A percentile compares a stretch with the other conserved stretches of the same genome.
Evolutionary conservation across 2,797 vertebrate species (phyloP).

Genomic region (Cyprinodon diabolis): DNA sequence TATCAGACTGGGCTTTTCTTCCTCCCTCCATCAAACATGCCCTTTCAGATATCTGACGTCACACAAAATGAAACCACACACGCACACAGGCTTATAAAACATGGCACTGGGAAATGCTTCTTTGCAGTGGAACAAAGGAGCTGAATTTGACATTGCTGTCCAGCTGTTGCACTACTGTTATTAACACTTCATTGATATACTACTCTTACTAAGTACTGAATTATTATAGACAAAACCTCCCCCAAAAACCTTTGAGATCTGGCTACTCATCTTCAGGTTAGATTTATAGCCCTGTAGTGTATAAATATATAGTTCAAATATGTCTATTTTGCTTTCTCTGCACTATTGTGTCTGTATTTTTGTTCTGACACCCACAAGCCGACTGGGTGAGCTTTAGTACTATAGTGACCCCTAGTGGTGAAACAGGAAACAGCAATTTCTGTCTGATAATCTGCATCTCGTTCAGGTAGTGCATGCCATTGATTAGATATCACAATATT

Average conservation of each 20-base stretch:
- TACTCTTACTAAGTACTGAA: neutral
- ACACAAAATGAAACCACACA: conserved; percentile 15
- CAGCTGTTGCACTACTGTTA: conserved; percentile 5
- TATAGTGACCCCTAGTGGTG: conserved; percentile 75
- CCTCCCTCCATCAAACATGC: conserved; percentile 41
- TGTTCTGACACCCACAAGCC: neutral
- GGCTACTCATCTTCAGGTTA: neutral
- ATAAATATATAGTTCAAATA: neutral
- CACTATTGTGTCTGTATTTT: conserved; percentile 4
- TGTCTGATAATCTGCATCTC: neutral
- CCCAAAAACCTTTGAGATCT: neutral
- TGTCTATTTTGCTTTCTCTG: neutral
- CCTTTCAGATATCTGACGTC: conserved; percentile 36
- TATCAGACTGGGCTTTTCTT: conserved; percentile 39
- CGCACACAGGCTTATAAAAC: neutral
- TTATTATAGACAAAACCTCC: conserved; percentile 3
- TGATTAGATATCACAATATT: conserved; percentile 16
- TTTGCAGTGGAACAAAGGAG: conserved; percentile 5
- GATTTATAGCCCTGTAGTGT: neutral
- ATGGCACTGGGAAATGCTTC: conserved; percentile 2
- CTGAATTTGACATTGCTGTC: conserved; percentile 1
- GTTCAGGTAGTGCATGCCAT: neutral
- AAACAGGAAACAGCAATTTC: conserved; percentile 28
- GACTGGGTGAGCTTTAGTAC: conserved; percentile 43
- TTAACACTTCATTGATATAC: conserved; percentile 5